phyloP scores from a whole-genome alignment of 2,888 invertebrate genomes.

The Drosophila recens region DNA sequence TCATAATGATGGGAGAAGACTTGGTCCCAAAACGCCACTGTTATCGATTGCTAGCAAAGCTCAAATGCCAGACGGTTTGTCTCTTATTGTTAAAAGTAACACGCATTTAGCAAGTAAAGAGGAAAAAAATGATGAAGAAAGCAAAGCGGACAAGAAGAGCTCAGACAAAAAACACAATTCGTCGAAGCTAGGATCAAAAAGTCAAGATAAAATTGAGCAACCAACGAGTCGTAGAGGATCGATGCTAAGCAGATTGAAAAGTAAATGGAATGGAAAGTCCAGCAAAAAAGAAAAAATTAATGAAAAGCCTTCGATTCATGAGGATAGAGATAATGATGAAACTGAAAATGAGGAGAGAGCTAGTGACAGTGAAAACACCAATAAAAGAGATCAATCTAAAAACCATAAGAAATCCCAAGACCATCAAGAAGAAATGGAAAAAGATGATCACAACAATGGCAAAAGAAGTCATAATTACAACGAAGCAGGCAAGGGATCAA shows the following conservation, averaged over 20 bases:
- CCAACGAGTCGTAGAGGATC: neutral
- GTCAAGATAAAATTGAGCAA: neutral
- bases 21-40: neutral
- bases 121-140: neutral
- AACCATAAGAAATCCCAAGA: neutral
- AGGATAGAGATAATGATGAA: neutral
- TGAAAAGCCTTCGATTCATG: neutral
- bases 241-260: neutral
- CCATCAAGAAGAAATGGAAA: neutral
- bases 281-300: neutral
- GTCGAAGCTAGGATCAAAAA: neutral
- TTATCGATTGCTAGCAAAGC: neutral
- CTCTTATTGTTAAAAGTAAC: too few relatives aligned
- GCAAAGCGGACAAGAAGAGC: neutral
- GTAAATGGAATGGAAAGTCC: neutral
- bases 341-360: too few relatives aligned
- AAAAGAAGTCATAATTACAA: too few relatives aligned
- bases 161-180: neutral
- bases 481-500: too few relatives aligned
- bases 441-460: neutral
- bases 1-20: neutral
- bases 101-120: too few relatives aligned
- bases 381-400: neutral
- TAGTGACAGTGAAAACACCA: neutral
- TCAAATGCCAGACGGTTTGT: too few relatives aligned